Base-by-base conservation (phyloP, 2,797 vertebrate genomes). In the Salmo trutta region DNA sequence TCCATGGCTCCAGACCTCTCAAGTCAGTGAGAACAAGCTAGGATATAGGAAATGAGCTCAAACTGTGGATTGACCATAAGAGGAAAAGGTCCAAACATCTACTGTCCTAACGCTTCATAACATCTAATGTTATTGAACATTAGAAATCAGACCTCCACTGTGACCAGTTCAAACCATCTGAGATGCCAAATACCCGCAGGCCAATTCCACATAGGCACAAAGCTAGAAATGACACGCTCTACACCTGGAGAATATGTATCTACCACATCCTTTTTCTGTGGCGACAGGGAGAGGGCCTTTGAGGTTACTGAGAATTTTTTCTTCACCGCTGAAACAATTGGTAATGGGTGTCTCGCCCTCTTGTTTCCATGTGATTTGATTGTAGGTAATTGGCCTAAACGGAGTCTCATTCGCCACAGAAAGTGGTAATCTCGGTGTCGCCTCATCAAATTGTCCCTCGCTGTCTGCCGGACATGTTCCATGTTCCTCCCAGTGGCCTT, bases 341-440 rank as follows among this genome's bases (percentile, higher is more conserved):
- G 5, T 17, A 24, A 51, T 77, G 41, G 16, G 6, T 14, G 74
- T 47, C 79, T 84, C 75, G 27, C 81, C 87, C 87, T 92, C 88
- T 90, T 89, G 93, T 91, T 93, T 93, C 87, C 89, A 92, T 91
- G 88, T 92, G 93, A 94, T 94, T 92, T 93, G 91, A 93, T 92
- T 93, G 94, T 95, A 94, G 92, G 89, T 95, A 94, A 95, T 94
- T 93, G 91, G 84, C 92, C 93, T 90, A 95, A 95, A 94, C 93
- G 94, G 93, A 92, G 86, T 93, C 91, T 94, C 94, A 95, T 96
- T 94, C 92, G 91, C 92, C 91, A 91, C 90, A 94, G 91, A 88
- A 91, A 90, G 88, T 89, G 93, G 93, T 93, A 94, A 96, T 94
- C 94, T 90, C 75, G 66, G 91, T 87, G 89, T 82, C 79, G 93